Conservation (phyloP, 2,888 invertebrate genomes). For the Phania funesta region DNA sequence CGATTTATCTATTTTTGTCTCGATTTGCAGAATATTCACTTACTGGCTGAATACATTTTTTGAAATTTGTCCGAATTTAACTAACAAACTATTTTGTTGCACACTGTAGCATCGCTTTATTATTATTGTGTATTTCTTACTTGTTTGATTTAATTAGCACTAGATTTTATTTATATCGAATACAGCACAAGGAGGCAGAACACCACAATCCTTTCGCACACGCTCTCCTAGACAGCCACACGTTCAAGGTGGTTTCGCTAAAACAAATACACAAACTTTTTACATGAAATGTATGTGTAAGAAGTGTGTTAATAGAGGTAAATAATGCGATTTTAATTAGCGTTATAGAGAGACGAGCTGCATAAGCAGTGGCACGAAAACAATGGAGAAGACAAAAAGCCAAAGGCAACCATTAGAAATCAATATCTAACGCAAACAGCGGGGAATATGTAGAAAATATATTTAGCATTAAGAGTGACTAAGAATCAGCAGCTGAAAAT, state of each 20-base stretch:
- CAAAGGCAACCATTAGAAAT: conserved; percentile 47
- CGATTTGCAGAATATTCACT: too few relatives aligned
- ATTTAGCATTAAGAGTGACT: too few relatives aligned
- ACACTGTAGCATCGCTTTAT: too few relatives aligned
- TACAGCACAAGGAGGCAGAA: conserved; percentile 39
- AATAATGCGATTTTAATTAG: conserved; percentile 68
- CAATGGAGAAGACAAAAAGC: not conserved
- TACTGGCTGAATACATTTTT: too few relatives aligned
- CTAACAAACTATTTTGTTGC: too few relatives aligned
- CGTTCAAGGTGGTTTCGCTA: not conserved
- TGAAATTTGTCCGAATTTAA: too few relatives aligned
- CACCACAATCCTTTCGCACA: conserved; percentile 40
- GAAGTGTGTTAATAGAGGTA: conserved; percentile 54
- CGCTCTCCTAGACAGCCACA: not conserved
- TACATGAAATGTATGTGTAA: not conserved
- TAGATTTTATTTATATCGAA: conserved; percentile 17
- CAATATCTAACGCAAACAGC: conserved; percentile 17
- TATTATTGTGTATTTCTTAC: not conserved
- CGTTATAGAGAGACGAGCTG: conserved; percentile 30
- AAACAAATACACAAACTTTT: too few relatives aligned
- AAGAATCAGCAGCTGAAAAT: not conserved
- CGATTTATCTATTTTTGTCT: too few relatives aligned
- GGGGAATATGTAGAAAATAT: not conserved
- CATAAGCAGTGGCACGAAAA: not conserved
- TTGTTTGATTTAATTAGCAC: conserved; percentile 46